Percentiles rank a stretch among this genome's conserved stretches.
phyloP scores from a whole-genome alignment of 2,113 vertebrate species.

The Thunnus maccoyii region DNA sequence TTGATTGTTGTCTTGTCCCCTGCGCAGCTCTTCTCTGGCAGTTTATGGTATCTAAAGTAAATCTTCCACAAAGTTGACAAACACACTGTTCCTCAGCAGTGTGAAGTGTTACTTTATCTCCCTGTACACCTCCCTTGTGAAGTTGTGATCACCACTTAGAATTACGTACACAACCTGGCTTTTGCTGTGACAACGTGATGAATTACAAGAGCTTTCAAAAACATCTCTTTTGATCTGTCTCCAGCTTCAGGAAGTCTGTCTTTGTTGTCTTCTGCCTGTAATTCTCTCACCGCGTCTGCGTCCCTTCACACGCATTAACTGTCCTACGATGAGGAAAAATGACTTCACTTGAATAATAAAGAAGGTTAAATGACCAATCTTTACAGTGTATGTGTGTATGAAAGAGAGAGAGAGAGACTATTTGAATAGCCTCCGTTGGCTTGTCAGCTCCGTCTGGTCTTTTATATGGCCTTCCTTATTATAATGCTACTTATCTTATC shows the following conservation, averaged over 20 bases:
- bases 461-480: conserved; percentile 72
- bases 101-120: conserved; percentile 42
- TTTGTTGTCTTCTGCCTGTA: conserved; percentile 19
- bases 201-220: conserved; percentile 65
- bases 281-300: not conserved
- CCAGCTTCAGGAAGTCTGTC: conserved; percentile 37
- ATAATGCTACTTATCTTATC: conserved; percentile 79
- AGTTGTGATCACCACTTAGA: conserved; percentile 70
- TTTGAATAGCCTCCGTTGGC: conserved; percentile 55
- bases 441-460: conserved; percentile 58
- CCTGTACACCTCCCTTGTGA: conserved; percentile 37
- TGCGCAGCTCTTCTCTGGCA: conserved; percentile 26
- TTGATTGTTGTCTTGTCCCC: not conserved
- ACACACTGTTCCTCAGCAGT: conserved; percentile 14
- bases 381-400: conserved; percentile 15
- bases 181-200: conserved; percentile 70
- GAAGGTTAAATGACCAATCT: conserved; percentile 60
- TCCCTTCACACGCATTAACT: conserved; percentile 17
- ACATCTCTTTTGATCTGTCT: conserved; percentile 40
- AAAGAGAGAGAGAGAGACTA: conserved; percentile 25
- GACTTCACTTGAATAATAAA: conserved; percentile 56
- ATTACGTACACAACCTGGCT: conserved; percentile 66
- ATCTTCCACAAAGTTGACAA: conserved; percentile 49
- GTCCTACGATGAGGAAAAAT: conserved; percentile 19
- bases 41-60: conserved; percentile 42